Evolutionary conservation across 2,888 invertebrate genomes (phyloP), one percentile per base, ranked within the genome.

Genomic region (Patella pellucida): DNA sequence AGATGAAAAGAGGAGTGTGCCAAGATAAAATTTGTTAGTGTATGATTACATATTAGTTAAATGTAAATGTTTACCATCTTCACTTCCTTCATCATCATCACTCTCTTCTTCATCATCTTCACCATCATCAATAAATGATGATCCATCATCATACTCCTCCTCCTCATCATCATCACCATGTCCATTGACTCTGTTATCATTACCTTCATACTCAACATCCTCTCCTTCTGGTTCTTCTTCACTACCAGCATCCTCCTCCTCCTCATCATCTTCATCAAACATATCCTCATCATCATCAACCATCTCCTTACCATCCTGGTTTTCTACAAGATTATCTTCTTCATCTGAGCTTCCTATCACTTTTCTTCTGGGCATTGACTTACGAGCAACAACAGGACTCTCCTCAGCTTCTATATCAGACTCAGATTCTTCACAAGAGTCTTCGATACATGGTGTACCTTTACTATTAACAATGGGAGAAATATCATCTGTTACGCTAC

Each of bases 291-390:
- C 14, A 52, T 73, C 72, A 15, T 70, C 73, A 27, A 69, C 52
- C n/a, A 76, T 72, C 16, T 72, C 69, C 16, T 68, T 72, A 19
- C 23, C 72, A 67, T 74, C 68, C 41, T 75, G 71, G 27, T 52
- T 4, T n/a, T 76, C 71, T 31, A 74, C 75, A 23, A 71, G 71
- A 9, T 51, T 54, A 72, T 62, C 41, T 23, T 78, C 82, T 54
- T 85, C 85, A 54, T 85, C 84, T 1, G 83, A 83, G 78, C 83
- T 84, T 56, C 80, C 83, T 52, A 84, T 82, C 15, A 83, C 81
- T 31, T 78, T 73, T 72, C 76, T 80, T 19, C 76, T 75, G 68
- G 76, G 79, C 27, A 81, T 70, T 11, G 78, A 68, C 9, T 79
- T 79, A 67, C 62, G 75, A 62, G 80, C 72, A 62, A 51, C 67